phyloP scores from a whole-genome alignment of 1,140 invertebrate species.

The Drosophila cardini region DNA sequence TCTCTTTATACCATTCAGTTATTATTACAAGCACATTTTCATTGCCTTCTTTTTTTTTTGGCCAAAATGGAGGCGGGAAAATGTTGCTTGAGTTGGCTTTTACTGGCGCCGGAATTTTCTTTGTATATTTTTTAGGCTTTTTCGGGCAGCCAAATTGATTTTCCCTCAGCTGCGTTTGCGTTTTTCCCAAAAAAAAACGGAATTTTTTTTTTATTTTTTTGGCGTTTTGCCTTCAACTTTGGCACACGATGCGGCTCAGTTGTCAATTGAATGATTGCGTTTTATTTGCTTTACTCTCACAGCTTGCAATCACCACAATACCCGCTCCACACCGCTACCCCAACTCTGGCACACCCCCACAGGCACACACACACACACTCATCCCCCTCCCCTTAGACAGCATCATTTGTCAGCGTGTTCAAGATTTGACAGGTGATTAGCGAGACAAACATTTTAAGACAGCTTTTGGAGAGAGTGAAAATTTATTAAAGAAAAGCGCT shows the following conservation, averaged over 20 bases:
- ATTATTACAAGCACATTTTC: constrained; percentile 82
- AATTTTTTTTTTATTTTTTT: not conserved
- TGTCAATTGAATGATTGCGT: constrained; percentile 79
- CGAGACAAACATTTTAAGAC: constrained; percentile 57
- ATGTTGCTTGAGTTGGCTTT: constrained; percentile 20
- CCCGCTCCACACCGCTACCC: no score
- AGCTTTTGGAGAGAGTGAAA: constrained; percentile 2
- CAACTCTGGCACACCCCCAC: not conserved
- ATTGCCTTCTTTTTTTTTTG: constrained; percentile 57
- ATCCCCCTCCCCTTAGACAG: constrained; percentile 8
- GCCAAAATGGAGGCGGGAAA: constrained; percentile 12
- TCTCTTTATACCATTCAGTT: constrained; percentile 44
- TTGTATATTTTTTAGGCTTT: constrained; percentile 46
- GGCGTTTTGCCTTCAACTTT: constrained; percentile 11
- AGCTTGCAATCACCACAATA: constrained; percentile 22
- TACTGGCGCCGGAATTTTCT: constrained; percentile 55
- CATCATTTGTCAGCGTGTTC: constrained; percentile 76
- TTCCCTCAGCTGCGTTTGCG: constrained; percentile 49
- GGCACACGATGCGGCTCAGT: constrained; percentile 46
- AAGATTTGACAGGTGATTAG: constrained; percentile 79
- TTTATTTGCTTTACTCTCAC: constrained; percentile 72
- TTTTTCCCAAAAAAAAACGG: constrained; percentile 7
- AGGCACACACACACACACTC: not conserved
- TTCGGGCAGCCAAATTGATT: constrained; percentile 68
- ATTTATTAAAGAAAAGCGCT: constrained; percentile 15